Conservation (phyloP, 53 echinoderm and acorn worm genomes). For the Actinopyga echinites region DNA sequence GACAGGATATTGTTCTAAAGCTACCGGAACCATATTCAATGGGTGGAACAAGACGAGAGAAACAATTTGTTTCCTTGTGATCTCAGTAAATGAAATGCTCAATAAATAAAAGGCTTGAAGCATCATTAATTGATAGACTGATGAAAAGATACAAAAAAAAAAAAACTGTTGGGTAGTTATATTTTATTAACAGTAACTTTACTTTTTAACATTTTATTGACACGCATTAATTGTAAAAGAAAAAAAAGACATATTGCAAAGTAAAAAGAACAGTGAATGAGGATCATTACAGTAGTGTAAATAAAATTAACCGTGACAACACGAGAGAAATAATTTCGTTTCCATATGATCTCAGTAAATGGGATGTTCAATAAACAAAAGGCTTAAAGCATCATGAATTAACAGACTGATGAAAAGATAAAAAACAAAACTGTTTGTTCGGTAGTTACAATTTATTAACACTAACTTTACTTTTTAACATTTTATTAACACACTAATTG, state of each 20-base stretch:
- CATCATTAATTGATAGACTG: slow-evolving; percentile 1
- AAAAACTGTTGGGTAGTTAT: not conserved
- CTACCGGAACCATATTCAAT: slow-evolving; percentile 14
- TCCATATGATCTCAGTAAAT: slow-evolving; percentile 20
- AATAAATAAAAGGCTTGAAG: slow-evolving; percentile 14
- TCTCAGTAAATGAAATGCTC: slow-evolving; percentile 9
- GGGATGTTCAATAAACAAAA: slow-evolving; percentile 12
- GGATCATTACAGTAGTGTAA: too few relatives aligned
- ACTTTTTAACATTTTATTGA: not conserved
- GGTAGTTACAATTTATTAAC: not conserved
- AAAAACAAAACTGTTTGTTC: slow-evolving; percentile 8
- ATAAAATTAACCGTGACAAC: not conserved
- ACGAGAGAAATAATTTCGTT: slow-evolving; percentile 14
- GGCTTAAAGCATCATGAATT: slow-evolving; percentile 3
- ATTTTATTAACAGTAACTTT: not conserved
- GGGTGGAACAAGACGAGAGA: slow-evolving; percentile 16
- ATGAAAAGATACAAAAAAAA: slow-evolving; percentile 18
- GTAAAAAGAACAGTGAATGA: not conserved
- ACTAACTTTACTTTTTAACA: too few relatives aligned
- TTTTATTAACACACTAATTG: not conserved
- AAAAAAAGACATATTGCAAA: not conserved
- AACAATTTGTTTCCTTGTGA: slow-evolving; percentile 15
- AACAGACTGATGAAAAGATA: slow-evolving; percentile 23
- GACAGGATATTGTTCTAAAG: slow-evolving; percentile 19
- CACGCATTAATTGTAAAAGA: not conserved